Base-by-base conservation (phyloP, 1,140 invertebrate species). In the Schlechtendalia chinensis region DNA sequence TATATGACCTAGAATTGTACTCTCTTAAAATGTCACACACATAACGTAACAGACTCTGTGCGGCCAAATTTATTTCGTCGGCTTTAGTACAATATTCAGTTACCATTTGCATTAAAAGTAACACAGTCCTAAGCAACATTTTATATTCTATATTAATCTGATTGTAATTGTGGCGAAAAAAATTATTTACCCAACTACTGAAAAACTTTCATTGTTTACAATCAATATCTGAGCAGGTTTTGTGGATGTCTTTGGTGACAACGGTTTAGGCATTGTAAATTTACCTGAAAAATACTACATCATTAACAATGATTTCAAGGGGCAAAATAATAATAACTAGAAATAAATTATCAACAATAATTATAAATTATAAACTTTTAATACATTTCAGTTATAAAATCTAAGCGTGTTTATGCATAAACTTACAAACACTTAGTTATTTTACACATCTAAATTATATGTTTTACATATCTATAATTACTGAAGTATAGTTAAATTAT, bases 1-100 rank as follows among this genome's bases (percentile, higher is more conserved):
- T 95, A 87, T 94, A 98, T 82, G 93, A 94, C 83, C 93, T 90
- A 10, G 94, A 97, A 88, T 98, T 99, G 85, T 97, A 98, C 83
- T 92, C 90, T 85, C 93, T 89, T 80, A 97, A 88, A 63, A 98
- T 85, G 86, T 98, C 96, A 11, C 96, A 89, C 81, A 98, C 89
- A 85, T 95, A 90, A 80, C 92, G 89, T 12, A 83, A 61, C 12
- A 84, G 72, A 58, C 69, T 63, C 53, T 83, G 81, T 19, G 83
- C 83, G 1, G 82, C 81, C 22, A 83, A 69, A n/a, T 89, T 87
- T 80, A 92, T 87, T 82, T 90, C 87, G 50, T 87, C 86, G 3
- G 89, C 87, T 84, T 88, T 87, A 71, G 87, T 85, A 85, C 90
- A 90, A 84, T 92, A 92, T 82, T 91, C 90, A 29, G 89, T 86